Percentiles rank a stretch among this genome's conserved stretches.
Conservation (phyloP, 2,797 vertebrate genomes). For the Coreius guichenoti region DNA sequence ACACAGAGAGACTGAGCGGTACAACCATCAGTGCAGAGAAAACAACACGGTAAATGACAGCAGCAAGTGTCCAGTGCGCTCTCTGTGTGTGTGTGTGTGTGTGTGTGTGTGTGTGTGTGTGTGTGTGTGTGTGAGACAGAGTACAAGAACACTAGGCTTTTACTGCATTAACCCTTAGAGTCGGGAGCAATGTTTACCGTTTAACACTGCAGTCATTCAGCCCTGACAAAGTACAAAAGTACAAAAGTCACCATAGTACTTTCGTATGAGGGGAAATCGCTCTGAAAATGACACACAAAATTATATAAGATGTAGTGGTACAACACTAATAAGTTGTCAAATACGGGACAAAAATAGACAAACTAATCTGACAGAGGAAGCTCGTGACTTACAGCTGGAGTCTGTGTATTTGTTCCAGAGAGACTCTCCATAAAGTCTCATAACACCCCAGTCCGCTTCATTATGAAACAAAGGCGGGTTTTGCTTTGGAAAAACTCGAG, state of each 20-base stretch:
- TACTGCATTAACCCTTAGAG: neutral
- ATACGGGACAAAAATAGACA: neutral
- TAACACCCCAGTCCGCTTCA: neutral
- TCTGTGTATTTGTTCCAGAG: neutral
- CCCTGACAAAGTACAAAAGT: neutral
- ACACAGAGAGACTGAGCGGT: neutral
- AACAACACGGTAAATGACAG: neutral
- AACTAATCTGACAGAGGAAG: neutral
- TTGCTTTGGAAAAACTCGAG: no score
- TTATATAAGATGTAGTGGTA: neutral
- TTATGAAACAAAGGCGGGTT: no score
- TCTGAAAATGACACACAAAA: neutral
- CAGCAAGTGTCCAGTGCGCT: constrained; percentile 11
- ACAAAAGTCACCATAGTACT: neutral
- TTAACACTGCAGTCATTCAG: neutral
- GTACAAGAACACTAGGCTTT: neutral
- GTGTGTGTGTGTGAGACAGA: neutral
- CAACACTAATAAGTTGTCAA: neutral
- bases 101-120: neutral
- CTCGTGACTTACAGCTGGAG: constrained; percentile 31
- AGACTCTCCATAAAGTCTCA: neutral
- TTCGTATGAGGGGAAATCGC: no score
- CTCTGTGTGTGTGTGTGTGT: neutral
- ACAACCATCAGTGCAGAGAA: no score
- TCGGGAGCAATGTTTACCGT: neutral